Evolutionary conservation across 2,888 invertebrate species (phyloP).

Genomic region (Galerucella calmariensis): DNA sequence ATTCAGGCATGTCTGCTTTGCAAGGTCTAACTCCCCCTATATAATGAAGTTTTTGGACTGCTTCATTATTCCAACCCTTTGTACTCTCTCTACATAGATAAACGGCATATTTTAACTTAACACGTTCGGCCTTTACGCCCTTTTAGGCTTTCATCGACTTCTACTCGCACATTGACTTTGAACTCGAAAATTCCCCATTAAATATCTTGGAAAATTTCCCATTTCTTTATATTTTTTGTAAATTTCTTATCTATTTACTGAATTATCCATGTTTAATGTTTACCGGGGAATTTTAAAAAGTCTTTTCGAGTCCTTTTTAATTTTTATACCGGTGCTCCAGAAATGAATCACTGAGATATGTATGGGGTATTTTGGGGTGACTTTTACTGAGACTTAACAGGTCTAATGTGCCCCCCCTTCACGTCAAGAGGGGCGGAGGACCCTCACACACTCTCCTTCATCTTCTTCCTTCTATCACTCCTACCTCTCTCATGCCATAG

Average conservation of each 20-base stretch:
- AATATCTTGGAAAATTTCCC: background rate
- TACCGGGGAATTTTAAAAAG: too few species aligned
- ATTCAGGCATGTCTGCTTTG: slow-evolving; percentile 14
- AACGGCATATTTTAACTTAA: slow-evolving; percentile 25
- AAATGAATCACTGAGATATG: too few species aligned
- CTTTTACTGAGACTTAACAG: too few species aligned
- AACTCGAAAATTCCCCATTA: background rate
- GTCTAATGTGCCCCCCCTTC: too few species aligned
- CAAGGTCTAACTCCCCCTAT: background rate
- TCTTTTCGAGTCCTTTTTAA: too few species aligned
- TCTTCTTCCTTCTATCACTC: too few species aligned
- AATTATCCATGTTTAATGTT: too few species aligned
- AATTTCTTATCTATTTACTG: background rate
- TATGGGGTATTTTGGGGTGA: too few species aligned
- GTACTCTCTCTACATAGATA: slow-evolving; percentile 23
- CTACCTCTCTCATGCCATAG: too few species aligned
- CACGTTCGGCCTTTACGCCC: slow-evolving; percentile 14
- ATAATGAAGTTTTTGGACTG: slow-evolving; percentile 24
- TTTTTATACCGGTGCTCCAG: too few species aligned
- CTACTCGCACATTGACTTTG: background rate
- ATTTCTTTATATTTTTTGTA: background rate
- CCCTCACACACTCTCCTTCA: too few species aligned
- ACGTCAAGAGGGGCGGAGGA: too few species aligned
- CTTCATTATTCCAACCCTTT: slow-evolving; percentile 25
- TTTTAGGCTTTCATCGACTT: slow-evolving; percentile 11